Base-by-base conservation (phyloP, 2,888 invertebrate genomes). In the Tribolium freemani region DNA sequence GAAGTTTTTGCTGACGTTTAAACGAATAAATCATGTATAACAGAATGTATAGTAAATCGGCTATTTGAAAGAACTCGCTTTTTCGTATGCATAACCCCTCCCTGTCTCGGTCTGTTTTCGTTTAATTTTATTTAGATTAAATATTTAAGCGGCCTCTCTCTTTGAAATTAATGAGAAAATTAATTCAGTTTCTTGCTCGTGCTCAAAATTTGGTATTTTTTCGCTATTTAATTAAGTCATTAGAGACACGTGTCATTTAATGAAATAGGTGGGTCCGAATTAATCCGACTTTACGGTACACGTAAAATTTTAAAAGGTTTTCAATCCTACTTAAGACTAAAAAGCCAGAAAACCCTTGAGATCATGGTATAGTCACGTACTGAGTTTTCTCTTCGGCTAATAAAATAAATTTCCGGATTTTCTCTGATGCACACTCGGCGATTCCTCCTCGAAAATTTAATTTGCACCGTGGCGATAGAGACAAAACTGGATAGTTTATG, bases 241-340 rank as follows among this genome's bases (percentile, higher is more conserved):
- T 21, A 16, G 11, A 13, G 30, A 51, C 48, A 30, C 67, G 26
- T 53, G 44, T 51, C 16, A 31, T 67, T 48, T 44, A 58, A 66
- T 66, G 38, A 66, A 54, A 53, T 38, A 66, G 45, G 54, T 54
- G 66, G 46, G 56, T 57, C 56, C 16, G 48, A 53, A 71, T 57
- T 71, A 66, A 71, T 71, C 71, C 71, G 58, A 57, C 64, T 61
- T 66, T 45, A 16, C 50, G 13, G 48, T 38, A 48, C 57, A 64
- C 48, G 71, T 64, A 78, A 79, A 83, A 82, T 82, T 83, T 83
- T 82, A 81, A 83, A 83, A 82, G 82, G 82, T 79, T 81, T 79
- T 57, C 79, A 73, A 82, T 82, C 83, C 83, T 73, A 81, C 80
- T 81, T 83, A 81, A 83, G 80, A 75, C 81, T 78, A 58, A 71